These are phyloP conservation scores for Drosophila antonietae DNA, from an alignment of 2,888 invertebrate genomes.

Conservation along the genomic window DNA sequence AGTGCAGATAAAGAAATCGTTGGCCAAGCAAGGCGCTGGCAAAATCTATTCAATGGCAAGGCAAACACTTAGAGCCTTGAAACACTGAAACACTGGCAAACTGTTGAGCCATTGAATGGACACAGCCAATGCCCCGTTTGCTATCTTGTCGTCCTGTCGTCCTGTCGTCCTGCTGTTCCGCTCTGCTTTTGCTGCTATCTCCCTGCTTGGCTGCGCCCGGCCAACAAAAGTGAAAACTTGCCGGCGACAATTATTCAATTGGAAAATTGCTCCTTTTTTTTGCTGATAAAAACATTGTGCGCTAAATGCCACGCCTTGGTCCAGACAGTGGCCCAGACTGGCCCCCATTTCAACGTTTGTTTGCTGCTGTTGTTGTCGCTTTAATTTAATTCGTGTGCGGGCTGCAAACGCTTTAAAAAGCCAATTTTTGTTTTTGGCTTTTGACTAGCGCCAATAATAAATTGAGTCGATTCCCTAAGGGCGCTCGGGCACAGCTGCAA, in stretches of 20 bases:
- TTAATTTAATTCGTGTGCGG: constrained; percentile 67
- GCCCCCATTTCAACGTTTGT: constrained; percentile 32
- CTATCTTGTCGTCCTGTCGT: background rate
- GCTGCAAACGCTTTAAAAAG: constrained; percentile 70
- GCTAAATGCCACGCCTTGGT: constrained; percentile 48
- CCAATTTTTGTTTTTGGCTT: constrained; percentile 55
- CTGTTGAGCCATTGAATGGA: constrained; percentile 76
- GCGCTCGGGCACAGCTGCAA: constrained; percentile 61
- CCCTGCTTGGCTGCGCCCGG: constrained; percentile 49
- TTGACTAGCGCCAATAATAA: constrained; percentile 71
- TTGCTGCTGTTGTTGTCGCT: constrained; percentile 42
- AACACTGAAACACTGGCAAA: constrained; percentile 70
- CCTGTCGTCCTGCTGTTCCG: constrained; percentile 10
- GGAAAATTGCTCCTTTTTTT: constrained; percentile 77
- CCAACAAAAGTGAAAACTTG: constrained; percentile 73
- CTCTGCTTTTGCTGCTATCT: constrained; percentile 15
- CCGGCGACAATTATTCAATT: constrained; percentile 79
- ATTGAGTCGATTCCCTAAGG: constrained; percentile 75
- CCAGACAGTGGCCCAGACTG: constrained; percentile 29
- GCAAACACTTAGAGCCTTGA: constrained; percentile 51
- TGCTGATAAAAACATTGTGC: constrained; percentile 34
- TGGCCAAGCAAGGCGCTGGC: constrained; percentile 45
- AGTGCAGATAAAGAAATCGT: constrained; percentile 18
- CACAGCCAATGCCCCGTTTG: constrained; percentile 33
- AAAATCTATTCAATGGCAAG: constrained; percentile 55